Evolutionary conservation across 2,113 vertebrate genomes (phyloP).

Genomic region (Eolophus roseicapilla): DNA sequence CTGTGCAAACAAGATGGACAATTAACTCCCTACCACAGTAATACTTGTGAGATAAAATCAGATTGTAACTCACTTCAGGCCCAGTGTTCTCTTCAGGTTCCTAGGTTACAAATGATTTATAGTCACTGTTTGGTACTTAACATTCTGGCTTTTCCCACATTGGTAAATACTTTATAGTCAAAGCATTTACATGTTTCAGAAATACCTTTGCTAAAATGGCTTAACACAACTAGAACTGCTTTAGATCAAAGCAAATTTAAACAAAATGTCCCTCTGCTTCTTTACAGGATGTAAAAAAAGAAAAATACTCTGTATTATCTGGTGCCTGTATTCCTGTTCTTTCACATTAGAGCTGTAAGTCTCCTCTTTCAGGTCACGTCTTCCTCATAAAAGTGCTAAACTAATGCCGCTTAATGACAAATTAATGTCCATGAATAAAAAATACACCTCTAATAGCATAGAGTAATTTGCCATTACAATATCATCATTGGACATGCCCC

Average conservation of each 20-base stretch:
- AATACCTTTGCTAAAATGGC: constrained; percentile 21
- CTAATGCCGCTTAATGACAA: constrained; percentile 89
- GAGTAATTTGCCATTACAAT: constrained; percentile 91
- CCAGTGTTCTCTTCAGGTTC: not conserved
- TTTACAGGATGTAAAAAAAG: not conserved
- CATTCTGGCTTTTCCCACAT: not conserved
- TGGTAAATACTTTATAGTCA: constrained; percentile 2
- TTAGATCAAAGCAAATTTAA: constrained; percentile 24
- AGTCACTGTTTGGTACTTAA: not conserved
- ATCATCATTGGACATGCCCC: constrained; percentile 91
- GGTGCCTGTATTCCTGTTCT: constrained; percentile 46
- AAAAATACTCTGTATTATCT: constrained; percentile 5
- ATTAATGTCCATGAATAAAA: constrained; percentile 91
- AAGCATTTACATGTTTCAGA: constrained; percentile 7
- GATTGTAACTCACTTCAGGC: not conserved
- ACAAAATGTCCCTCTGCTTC: not conserved
- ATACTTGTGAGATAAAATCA: not conserved
- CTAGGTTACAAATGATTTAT: constrained; percentile 43
- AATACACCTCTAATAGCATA: constrained; percentile 88
- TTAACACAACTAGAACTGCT: not conserved
- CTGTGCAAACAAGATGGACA: not conserved
- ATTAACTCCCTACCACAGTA: not conserved
- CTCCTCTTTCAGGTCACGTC: constrained; percentile 86
- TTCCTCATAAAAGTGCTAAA: constrained; percentile 86
- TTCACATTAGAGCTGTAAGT: constrained; percentile 58